Percentiles rank a stretch among this genome's conserved stretches.
phyloP scores from a whole-genome alignment of 2,888 invertebrate species.

The Sylvicola fuscatus region DNA sequence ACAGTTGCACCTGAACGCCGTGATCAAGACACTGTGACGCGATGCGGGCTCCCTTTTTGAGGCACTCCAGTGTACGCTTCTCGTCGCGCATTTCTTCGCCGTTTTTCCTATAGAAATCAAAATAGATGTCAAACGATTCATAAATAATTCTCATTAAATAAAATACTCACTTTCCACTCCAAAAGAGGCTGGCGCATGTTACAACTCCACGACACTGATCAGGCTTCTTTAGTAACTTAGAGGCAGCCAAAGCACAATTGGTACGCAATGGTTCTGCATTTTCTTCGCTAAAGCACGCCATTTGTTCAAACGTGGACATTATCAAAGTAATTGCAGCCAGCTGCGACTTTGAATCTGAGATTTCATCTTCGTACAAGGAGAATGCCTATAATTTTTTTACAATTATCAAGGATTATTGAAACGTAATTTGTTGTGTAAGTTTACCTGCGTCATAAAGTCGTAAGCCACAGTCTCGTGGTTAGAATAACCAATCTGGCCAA shows the following conservation, averaged over 20 bases:
- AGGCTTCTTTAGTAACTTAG: constrained; percentile 90
- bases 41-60: constrained; percentile 87
- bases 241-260: constrained; percentile 88
- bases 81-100: constrained; percentile 62
- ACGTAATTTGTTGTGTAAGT: not conserved
- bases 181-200: constrained; percentile 88
- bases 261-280: constrained; percentile 92
- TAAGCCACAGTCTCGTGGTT: constrained; percentile 95
- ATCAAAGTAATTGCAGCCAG: constrained; percentile 89
- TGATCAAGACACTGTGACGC: constrained; percentile 96
- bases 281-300: constrained; percentile 87
- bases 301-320: constrained; percentile 87
- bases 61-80: constrained; percentile 77
- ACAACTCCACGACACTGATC: constrained; percentile 95
- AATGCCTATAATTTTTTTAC: constrained; percentile 51
- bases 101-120: constrained; percentile 17
- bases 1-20: constrained; percentile 87
- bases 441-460: constrained; percentile 68
- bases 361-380: constrained; percentile 94
- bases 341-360: constrained; percentile 93
- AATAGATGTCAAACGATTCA: not conserved
- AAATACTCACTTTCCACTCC: constrained; percentile 55
- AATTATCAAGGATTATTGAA: constrained; percentile 5
- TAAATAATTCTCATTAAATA: not conserved
- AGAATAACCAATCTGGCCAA: constrained; percentile 79